Conservation (phyloP, 2,797 vertebrate genomes). For the Anguilla anguilla region DNA sequence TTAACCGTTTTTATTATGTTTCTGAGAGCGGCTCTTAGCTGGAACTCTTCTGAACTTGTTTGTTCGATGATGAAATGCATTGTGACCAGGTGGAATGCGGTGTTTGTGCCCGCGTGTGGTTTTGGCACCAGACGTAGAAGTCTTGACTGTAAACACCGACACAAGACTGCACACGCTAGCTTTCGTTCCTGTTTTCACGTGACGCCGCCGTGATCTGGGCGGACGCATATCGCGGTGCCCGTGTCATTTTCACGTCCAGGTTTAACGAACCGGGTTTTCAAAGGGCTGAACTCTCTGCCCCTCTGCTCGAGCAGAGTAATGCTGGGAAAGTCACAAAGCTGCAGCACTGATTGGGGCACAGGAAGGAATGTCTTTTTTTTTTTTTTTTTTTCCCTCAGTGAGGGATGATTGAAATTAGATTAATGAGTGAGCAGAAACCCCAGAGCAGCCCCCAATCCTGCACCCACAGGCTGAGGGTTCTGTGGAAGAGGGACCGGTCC, state of each 20-base stretch:
- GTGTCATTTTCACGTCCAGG: neutral
- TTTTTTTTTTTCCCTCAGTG: slow-evolving; percentile 20
- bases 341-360: slow-evolving; percentile 20
- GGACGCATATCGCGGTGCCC: neutral
- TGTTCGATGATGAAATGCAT: neutral
- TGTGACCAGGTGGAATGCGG: neutral
- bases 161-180: neutral
- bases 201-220: neutral
- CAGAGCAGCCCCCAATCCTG: neutral
- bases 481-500: neutral
- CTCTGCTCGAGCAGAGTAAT: neutral
- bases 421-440: slow-evolving; percentile 21
- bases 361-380: slow-evolving; percentile 1
- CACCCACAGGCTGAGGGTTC: neutral
- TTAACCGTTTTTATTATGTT: neutral
- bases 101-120: neutral
- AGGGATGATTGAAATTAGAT: slow-evolving; percentile 12
- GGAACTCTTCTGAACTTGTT: neutral
- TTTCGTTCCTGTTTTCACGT: neutral
- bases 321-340: slow-evolving; percentile 17
- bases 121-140: neutral
- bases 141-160: neutral
- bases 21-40: neutral
- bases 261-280: neutral
- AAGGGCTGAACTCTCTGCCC: neutral